phyloP scores from a whole-genome alignment of 2,113 vertebrate species.

The Limanda limanda region DNA sequence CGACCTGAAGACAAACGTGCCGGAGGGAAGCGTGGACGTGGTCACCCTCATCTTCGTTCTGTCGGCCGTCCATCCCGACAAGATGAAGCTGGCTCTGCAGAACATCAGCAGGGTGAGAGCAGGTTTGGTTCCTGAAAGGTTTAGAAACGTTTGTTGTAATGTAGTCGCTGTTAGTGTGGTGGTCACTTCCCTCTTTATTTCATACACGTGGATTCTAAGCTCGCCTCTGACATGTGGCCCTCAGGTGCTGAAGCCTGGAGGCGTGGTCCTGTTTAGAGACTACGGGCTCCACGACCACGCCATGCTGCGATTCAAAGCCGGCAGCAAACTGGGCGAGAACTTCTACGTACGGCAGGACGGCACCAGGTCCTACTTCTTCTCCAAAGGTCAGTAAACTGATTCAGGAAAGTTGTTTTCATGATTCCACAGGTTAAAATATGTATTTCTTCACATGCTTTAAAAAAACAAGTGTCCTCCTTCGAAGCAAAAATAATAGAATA shows the following conservation, averaged over 20 bases:
- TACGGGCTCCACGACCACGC: slow-evolving; percentile 94
- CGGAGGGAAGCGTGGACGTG: slow-evolving; percentile 86
- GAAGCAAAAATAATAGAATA: too few species aligned
- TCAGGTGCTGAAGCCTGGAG: slow-evolving; percentile 93
- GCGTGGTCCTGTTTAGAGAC: slow-evolving; percentile 91
- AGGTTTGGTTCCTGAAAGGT: neutral
- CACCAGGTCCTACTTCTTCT: slow-evolving; percentile 95
- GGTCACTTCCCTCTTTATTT: too few species aligned
- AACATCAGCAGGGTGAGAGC: slow-evolving; percentile 89
- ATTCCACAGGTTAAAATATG: neutral
- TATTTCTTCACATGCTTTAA: too few species aligned
- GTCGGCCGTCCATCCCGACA: slow-evolving; percentile 95
- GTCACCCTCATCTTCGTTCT: slow-evolving; percentile 94
- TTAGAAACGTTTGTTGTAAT: neutral
- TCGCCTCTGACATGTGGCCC: slow-evolving; percentile 5
- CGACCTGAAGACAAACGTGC: slow-evolving; percentile 85
- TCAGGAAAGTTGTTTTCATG: too few species aligned
- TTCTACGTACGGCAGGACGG: slow-evolving; percentile 97
- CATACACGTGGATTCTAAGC: neutral
- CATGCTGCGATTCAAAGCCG: slow-evolving; percentile 94
- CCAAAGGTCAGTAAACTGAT: slow-evolving; percentile 81
- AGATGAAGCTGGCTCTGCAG: slow-evolving; percentile 89
- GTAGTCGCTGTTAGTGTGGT: too few species aligned
- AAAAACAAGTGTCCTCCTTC: too few species aligned
- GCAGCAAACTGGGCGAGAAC: slow-evolving; percentile 93